Conservation (phyloP, 2,113 vertebrate species). For the Edolisoma coerulescens region DNA sequence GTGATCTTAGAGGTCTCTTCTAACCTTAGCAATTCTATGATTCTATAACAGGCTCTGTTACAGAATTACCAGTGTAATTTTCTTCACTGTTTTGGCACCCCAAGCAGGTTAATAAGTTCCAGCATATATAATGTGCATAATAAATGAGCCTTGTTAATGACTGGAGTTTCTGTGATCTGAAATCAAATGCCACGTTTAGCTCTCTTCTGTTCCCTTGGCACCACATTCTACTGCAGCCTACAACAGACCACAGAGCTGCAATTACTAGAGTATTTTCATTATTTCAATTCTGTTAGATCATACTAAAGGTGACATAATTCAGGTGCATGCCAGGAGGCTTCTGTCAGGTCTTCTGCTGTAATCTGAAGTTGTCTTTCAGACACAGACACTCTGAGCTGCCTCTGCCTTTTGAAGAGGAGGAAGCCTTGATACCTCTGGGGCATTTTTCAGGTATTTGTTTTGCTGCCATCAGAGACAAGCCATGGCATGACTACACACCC, state of each 20-base stretch:
- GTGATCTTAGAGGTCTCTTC: neutral
- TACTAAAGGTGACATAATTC: neutral
- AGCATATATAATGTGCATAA: neutral
- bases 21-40: neutral
- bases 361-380: neutral
- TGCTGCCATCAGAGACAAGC: neutral
- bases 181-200: neutral
- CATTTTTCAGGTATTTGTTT: neutral
- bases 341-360: neutral
- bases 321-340: neutral
- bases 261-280: neutral
- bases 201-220: neutral
- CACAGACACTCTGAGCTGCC: neutral
- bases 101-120: neutral
- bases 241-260: neutral
- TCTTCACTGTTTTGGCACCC: neutral
- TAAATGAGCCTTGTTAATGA: neutral
- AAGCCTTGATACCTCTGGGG: neutral
- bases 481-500: neutral
- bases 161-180: neutral
- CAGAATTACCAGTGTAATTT: neutral
- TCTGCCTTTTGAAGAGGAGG: neutral
- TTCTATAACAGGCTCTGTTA: neutral
- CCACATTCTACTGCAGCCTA: neutral
- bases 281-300: neutral